Percentiles rank a stretch among this genome's conserved stretches.
Conservation (phyloP, 2,888 invertebrate species). For the Galerucella nymphaeae region DNA sequence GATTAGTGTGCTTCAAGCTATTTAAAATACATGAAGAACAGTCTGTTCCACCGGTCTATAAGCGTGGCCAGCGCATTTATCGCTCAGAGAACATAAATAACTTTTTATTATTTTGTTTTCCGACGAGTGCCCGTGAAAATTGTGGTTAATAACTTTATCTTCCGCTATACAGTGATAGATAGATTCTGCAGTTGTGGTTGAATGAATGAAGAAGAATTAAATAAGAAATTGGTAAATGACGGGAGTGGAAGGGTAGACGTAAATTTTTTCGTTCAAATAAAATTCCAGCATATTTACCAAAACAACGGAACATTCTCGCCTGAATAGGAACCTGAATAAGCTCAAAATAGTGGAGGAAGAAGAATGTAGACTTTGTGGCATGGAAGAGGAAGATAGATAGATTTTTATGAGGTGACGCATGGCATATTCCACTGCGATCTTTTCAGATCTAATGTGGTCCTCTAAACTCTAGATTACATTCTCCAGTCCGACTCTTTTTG, state of each 20-base stretch:
- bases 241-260: neutral
- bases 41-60: neutral
- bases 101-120: constrained; percentile 1
- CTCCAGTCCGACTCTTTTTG: too few relatives aligned
- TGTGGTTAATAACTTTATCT: constrained; percentile 3
- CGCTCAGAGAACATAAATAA: neutral
- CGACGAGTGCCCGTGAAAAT: neutral
- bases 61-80: neutral
- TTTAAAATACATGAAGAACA: neutral
- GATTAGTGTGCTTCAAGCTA: neutral
- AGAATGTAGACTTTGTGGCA: too few relatives aligned
- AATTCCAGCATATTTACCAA: too few relatives aligned
- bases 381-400: too few relatives aligned
- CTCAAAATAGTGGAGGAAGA: too few relatives aligned
- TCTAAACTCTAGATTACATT: too few relatives aligned
- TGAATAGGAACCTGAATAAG: too few relatives aligned
- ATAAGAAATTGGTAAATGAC: neutral
- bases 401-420: too few relatives aligned
- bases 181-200: neutral
- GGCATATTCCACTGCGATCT: too few relatives aligned
- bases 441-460: too few relatives aligned
- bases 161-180: neutral
- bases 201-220: neutral
- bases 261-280: too few relatives aligned
- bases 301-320: too few relatives aligned